These are phyloP conservation scores for Tetranychus urticae DNA, from an alignment of 1,140 invertebrate genomes.

Conservation along the genomic window DNA sequence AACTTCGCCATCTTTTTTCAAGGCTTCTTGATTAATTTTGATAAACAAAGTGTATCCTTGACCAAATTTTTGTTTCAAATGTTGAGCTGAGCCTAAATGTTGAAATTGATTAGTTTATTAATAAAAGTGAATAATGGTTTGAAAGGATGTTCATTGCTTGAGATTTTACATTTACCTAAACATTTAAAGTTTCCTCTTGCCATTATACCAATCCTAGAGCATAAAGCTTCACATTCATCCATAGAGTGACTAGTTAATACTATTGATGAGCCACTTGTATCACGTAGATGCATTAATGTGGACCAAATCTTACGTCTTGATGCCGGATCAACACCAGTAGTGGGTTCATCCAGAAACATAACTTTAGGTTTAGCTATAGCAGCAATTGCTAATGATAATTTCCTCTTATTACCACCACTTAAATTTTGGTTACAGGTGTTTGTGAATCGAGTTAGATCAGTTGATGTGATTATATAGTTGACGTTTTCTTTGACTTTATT, in stretches of 20 bases:
- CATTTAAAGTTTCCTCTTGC: constrained; percentile 53
- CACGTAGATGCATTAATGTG: constrained; percentile 8
- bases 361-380: constrained; percentile 36
- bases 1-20: too few relatives aligned
- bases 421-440: not conserved
- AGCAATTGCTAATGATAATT: constrained; percentile 75
- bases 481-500: not conserved
- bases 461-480: not conserved
- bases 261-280: not conserved
- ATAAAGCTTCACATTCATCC: constrained; percentile 63
- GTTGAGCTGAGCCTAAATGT: too few relatives aligned
- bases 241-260: constrained; percentile 25
- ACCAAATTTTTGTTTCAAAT: too few relatives aligned
- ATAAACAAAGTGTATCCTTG: too few relatives aligned
- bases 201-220: constrained; percentile 63
- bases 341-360: constrained; percentile 32
- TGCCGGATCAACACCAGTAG: constrained; percentile 30
- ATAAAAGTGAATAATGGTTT: too few relatives aligned
- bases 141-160: too few relatives aligned
- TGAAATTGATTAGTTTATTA: too few relatives aligned
- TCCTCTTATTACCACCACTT: constrained; percentile 71
- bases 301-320: constrained; percentile 26
- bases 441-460: not conserved
- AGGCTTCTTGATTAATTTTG: too few relatives aligned
- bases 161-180: constrained; percentile 32